Base-by-base conservation (phyloP, 2,888 invertebrate genomes). In the Monopis laevigella region DNA sequence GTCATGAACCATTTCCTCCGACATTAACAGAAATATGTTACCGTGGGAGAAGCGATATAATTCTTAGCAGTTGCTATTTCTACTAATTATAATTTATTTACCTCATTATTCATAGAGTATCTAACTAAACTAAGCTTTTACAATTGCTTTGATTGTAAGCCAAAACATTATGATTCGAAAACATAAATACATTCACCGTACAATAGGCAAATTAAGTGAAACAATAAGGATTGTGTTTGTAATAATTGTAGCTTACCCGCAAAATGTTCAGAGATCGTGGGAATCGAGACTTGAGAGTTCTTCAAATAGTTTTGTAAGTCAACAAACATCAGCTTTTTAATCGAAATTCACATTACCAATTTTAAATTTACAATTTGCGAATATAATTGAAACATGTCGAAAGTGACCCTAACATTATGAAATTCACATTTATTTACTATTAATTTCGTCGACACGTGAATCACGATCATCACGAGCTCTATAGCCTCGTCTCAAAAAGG, bases 141-240 rank as follows among this genome's bases (percentile, higher is more conserved):
- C 36, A 36, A 21, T 36, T 21, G 21, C 6, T 36, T 19, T 36
- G 19, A 11, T 29, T 13, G 32, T 32, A 49, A 60, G 55, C 57
- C 61, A 63, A 57, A 65, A 66, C 65, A 65, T 34, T 29, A 47
- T 50, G 53, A 55, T 58, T 62, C 59, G 62, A 62, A 69, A 69
- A 65, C 67, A 69, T 72, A 73, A 74, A 77, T 78, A 75, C 58
- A 60, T 36, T 59, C 46, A 54, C 61, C 64, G 53, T 58, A 78
- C 78, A 78, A 78, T 78, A 72, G 77, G 65, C 65, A 66, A 75
- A 75, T 73, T 70, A 67, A 68, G 64, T 68, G 71, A 68, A 77
- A 80, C 78, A 80, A 78, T 77, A 74, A 67, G 70, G 74, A 67
- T 72, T 73, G 74, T 75, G 65, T 70, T 63, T 63, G 60, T 59